Conservation (phyloP, 2,797 vertebrate genomes). For the Podarcis siculus region DNA sequence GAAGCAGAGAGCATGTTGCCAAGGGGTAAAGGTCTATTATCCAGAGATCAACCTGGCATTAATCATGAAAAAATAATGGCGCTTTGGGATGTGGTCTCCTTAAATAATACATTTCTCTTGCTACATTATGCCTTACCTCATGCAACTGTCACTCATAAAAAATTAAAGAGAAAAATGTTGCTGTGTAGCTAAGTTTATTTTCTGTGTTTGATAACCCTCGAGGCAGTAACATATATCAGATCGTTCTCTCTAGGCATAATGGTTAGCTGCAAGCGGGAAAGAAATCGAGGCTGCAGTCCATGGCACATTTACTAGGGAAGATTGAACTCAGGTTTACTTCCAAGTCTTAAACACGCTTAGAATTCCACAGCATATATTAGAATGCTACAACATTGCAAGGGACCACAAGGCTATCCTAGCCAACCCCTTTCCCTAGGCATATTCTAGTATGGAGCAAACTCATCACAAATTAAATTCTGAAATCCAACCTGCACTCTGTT, state of each 20-base stretch:
- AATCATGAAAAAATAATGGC: slow-evolving; percentile 6
- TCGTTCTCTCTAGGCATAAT: background rate
- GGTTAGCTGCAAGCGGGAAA: background rate
- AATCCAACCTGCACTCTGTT: background rate
- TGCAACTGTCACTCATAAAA: slow-evolving; percentile 33
- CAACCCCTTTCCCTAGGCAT: background rate
- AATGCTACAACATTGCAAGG: background rate
- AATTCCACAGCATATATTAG: background rate
- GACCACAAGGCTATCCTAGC: background rate
- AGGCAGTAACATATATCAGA: background rate
- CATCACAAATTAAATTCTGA: background rate
- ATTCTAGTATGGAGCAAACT: background rate
- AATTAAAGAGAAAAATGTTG: slow-evolving; percentile 10
- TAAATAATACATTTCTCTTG: slow-evolving; percentile 30
- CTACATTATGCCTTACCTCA: background rate
- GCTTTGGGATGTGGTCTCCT: background rate
- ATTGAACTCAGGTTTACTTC: background rate
- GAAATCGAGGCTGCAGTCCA: background rate
- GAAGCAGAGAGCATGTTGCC: background rate
- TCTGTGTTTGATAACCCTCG: background rate
- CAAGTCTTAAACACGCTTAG: background rate
- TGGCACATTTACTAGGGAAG: background rate
- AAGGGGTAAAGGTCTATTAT: background rate
- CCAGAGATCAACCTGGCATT: background rate
- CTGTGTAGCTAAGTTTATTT: background rate